phyloP scores from a whole-genome alignment of 2,113 vertebrate species.

The Probosciger aterrimus region DNA sequence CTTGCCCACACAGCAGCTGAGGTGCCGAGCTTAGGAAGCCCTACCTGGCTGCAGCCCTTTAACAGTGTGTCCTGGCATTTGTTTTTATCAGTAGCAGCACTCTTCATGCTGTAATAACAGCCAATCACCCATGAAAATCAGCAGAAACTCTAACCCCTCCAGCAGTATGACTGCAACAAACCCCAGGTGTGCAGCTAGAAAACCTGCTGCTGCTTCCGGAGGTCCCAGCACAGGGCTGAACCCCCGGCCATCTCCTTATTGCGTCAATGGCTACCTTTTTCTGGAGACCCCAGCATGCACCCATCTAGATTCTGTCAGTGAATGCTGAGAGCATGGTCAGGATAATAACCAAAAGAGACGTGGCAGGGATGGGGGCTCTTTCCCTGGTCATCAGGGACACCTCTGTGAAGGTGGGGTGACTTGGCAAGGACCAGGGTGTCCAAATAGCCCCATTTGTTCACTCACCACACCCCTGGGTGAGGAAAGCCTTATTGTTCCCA shows the following conservation, averaged over 20 bases:
- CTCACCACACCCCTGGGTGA: not conserved
- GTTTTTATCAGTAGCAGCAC: not conserved
- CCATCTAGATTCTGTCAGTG: not conserved
- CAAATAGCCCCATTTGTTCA: not conserved
- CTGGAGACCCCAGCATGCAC: not conserved
- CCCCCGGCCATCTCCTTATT: accelerated
- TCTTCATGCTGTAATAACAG: not conserved
- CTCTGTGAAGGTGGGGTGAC: not conserved
- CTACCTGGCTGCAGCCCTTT: not conserved
- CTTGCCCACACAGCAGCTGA: accelerated
- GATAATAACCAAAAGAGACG: not conserved
- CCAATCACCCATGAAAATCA: not conserved
- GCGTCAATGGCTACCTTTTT: not conserved
- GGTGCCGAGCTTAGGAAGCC: accelerated
- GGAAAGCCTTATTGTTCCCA: not conserved
- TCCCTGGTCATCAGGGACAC: accelerated
- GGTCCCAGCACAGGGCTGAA: not conserved
- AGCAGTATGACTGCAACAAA: accelerated
- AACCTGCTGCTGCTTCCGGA: accelerated
- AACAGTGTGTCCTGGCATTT: not conserved
- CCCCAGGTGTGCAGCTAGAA: not conserved
- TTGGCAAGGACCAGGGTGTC: not conserved
- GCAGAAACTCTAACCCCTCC: not conserved
- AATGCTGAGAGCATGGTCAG: not conserved
- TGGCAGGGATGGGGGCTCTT: not conserved